Evolutionary conservation across 2,113 vertebrate genomes (phyloP), one percentile per base, ranked within the genome.

Genomic region (Perca flavescens): DNA sequence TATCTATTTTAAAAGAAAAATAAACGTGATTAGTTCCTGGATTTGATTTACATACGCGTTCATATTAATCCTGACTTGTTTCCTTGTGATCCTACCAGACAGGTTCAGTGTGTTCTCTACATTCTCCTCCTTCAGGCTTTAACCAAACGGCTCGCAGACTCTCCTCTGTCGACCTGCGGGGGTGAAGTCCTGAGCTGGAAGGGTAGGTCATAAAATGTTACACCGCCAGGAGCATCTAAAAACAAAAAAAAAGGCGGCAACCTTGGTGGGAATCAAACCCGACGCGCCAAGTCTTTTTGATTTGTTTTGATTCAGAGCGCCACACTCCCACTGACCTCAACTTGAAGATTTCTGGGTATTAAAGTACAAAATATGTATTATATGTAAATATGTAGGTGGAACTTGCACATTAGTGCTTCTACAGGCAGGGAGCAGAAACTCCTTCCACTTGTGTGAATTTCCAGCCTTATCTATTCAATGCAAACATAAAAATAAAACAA

Each of bases 61-160:
- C 5, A 2, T 28, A 10, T 8, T 22, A 4, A 34, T 22, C 19
- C 4, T 3, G n/a, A 19, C 19, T 43, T 0, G 12, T 67, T 34
- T 82, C n/a, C 8, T 15, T 54, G 22, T 66, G 17, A 16, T 72
- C 5, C 22, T 34, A 68, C 16, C 88, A 99, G 98, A 71, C 98
- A 99, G 92, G 72, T 97, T 0, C 96, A 96, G 86, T 97, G 97
- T 0, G 74, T 94, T 0, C 70, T 97, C 86, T 95, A 96, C 91
- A 96, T 97, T 69, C 0, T 96, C 65, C 71, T 97, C 7, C 90
- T 99, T 5, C 95, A 96, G 72, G 87, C 84, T 10, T 79, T 99
- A 60, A 94, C 97, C 0, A 69, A 86, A 21, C 93, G 0, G 3
- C 65, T 95, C 4, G 82, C 93, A 0, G 92, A 94, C 2, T 92